A percentile compares a stretch with the other conserved stretches of the same genome.
phyloP scores from a whole-genome alignment of 2,113 vertebrate species.

The Centropus unirufus region DNA sequence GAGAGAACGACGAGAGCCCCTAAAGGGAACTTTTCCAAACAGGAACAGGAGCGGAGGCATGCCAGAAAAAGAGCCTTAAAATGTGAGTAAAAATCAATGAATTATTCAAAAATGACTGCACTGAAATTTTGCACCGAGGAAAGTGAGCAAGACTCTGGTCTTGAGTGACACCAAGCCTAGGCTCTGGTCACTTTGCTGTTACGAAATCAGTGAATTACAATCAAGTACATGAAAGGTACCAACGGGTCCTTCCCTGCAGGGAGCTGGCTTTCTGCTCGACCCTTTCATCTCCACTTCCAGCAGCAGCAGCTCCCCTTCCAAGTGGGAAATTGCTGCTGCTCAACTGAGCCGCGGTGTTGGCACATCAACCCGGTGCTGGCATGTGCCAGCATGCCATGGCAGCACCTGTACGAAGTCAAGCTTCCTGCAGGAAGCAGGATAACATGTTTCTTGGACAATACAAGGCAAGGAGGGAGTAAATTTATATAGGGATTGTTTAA shows the following conservation, averaged over 20 bases:
- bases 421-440: not conserved
- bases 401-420: not conserved
- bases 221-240: not conserved
- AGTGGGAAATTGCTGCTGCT: not conserved
- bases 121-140: not conserved
- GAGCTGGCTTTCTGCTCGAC: not conserved
- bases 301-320: not conserved
- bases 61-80: not conserved
- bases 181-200: not conserved
- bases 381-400: not conserved
- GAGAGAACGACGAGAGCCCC: not conserved
- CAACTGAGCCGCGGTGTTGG: not conserved
- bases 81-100: not conserved
- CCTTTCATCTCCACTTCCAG: not conserved
- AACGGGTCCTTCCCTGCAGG: not conserved
- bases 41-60: not conserved
- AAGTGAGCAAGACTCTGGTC: not conserved
- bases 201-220: not conserved
- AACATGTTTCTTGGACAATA: not conserved
- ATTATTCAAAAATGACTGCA: not conserved
- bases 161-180: no score
- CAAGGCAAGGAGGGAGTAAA: not conserved
- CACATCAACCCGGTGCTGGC: accelerated
- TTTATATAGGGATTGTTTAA: not conserved
- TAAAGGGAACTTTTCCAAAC: not conserved